Base-by-base conservation (phyloP, 2,113 vertebrate species). In the Amphiprion ocellaris region DNA sequence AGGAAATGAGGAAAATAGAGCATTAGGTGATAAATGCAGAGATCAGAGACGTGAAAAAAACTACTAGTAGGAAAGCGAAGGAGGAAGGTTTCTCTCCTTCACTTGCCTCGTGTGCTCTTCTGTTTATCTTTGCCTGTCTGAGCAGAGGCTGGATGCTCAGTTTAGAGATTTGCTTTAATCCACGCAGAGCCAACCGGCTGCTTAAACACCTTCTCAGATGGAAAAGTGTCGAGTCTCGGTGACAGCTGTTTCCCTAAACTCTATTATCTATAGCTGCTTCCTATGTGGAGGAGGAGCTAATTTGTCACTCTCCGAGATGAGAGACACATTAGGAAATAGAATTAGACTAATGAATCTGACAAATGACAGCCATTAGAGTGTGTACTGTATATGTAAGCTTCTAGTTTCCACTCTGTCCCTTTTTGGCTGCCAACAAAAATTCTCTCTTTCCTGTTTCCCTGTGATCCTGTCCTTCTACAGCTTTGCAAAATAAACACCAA, bases 311-410 rank as follows among this genome's bases (percentile, higher is more conserved):
- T 54, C 41, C n/a, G n/a, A 61, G 54, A 74, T 83, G 62, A 79
- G 74, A 75, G 59, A 88, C 63, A 70, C 76, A 66, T 85, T 77
- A 77, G 77, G 66, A 82, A 89, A 89, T 67, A 85, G 72, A 86
- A 91, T 87, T 76, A 72, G 63, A 71, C 63, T 73, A 82, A 75
- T 81, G 65, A 86, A 87, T 74, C 23, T 89, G 89, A 92, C 75
- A 66, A 90, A 91, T 81, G 74, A 61, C 58, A 54, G 69, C 75
- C 64, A 86, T 92, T 90, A 86, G 67, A 64, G 30, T 39, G 60
- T 66, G 19, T 44, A 21, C 41, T 28, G 52, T 84, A 62, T 71
- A 23, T 41, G 16, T 44, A 53, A 59, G 19, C 50, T 74, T 24
- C 53, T 59, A 61, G 30, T 41, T 60, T 77, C 52, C 47, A 49